Evolutionary conservation across 2,113 vertebrate genomes (phyloP).

Genomic region (Candoia aspera): DNA sequence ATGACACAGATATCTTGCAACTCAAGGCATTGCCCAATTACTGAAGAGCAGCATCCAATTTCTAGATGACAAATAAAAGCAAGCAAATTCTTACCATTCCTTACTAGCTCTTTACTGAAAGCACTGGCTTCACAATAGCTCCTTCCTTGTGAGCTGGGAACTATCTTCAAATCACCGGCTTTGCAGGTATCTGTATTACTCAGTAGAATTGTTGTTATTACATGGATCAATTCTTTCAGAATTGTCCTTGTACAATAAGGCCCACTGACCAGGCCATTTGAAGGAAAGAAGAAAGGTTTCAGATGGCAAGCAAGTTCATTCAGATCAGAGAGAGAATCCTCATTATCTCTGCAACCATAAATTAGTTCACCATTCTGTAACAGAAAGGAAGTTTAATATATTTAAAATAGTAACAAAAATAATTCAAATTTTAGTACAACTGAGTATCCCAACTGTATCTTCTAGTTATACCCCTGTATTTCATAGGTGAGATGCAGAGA

Average conservation of each 20-base stretch:
- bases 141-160: conserved; percentile 74
- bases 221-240: conserved; percentile 89
- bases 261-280: conserved; percentile 79
- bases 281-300: conserved; percentile 88
- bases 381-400: neutral
- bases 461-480: neutral
- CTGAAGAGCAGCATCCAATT: neutral
- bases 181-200: conserved; percentile 78
- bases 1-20: neutral
- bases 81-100: conserved; percentile 77
- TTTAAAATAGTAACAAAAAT: neutral
- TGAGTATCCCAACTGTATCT: neutral
- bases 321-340: conserved; percentile 81
- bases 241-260: conserved; percentile 82
- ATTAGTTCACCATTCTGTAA: conserved; percentile 91
- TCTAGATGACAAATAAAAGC: neutral
- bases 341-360: conserved; percentile 89
- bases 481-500: neutral
- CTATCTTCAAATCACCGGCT: conserved; percentile 70
- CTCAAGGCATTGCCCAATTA: neutral
- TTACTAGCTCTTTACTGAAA: conserved; percentile 80
- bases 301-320: conserved; percentile 86
- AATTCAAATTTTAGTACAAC: neutral
- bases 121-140: conserved; percentile 89
- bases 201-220: conserved; percentile 84